Evolutionary conservation across 2,797 vertebrate species (phyloP).

Genomic region (Pogoniulus pusillus): DNA sequence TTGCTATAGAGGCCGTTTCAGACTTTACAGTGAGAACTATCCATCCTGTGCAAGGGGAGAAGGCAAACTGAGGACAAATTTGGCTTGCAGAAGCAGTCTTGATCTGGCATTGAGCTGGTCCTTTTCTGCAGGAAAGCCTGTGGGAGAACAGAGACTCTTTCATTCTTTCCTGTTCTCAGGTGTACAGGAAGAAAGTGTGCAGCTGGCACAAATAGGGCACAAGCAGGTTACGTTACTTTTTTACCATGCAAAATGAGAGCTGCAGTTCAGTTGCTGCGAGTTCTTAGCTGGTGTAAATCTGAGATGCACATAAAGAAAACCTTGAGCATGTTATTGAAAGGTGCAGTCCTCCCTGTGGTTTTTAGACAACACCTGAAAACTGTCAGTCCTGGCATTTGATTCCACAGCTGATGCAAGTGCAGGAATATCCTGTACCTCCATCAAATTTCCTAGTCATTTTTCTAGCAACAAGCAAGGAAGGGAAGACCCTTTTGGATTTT

Average conservation of each 20-base stretch:
- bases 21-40: not conserved
- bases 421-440: not conserved
- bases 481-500: not conserved
- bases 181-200: not conserved
- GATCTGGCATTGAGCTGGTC: not conserved
- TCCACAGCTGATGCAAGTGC: not conserved
- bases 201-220: not conserved
- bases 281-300: not conserved
- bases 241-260: not conserved
- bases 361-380: not conserved
- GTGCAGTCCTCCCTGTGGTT: not conserved
- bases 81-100: not conserved
- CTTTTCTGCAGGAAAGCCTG: not conserved
- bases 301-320: not conserved
- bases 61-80: not conserved
- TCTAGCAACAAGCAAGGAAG: not conserved
- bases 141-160: not conserved
- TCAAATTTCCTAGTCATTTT: not conserved
- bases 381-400: not conserved
- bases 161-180: not conserved
- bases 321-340: not conserved
- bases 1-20: not conserved
- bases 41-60: not conserved
- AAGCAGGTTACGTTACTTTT: not conserved
- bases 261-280: not conserved